Evolutionary conservation across 2,888 invertebrate genomes (phyloP).

Genomic region (Danaus chrysippus): DNA sequence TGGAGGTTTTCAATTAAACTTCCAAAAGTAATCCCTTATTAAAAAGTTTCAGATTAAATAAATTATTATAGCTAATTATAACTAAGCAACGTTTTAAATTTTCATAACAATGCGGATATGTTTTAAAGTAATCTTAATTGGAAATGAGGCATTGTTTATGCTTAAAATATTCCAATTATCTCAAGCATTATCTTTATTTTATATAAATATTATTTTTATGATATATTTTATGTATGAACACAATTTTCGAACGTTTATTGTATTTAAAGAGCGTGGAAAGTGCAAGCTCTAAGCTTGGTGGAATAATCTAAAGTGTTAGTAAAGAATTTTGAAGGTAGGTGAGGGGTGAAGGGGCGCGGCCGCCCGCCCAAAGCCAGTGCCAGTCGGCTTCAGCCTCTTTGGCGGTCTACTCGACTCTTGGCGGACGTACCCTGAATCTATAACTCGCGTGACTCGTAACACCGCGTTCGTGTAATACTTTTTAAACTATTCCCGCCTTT

Average conservation of each 20-base stretch:
- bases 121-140: slow-evolving; percentile 17
- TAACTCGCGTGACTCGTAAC: slow-evolving; percentile 25
- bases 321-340: slow-evolving; percentile 41
- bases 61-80: slow-evolving; percentile 7
- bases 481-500: slow-evolving; percentile 9
- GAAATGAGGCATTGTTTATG: slow-evolving; percentile 17
- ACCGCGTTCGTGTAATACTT: slow-evolving; percentile 29
- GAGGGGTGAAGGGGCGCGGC: slow-evolving; percentile 54
- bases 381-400: slow-evolving; percentile 40
- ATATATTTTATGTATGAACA: too few relatives aligned
- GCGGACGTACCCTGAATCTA: slow-evolving; percentile 40
- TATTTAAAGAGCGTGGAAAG: slow-evolving; percentile 11
- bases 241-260: neutral
- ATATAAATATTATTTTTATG: neutral
- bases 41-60: neutral
- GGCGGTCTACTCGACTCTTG: slow-evolving; percentile 34
- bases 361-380: slow-evolving; percentile 59
- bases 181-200: neutral
- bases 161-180: neutral
- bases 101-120: slow-evolving; percentile 16
- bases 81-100: slow-evolving; percentile 10
- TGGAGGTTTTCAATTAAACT: too few relatives aligned
- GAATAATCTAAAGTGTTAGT: slow-evolving; percentile 33
- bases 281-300: slow-evolving; percentile 27
- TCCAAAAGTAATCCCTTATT: neutral